Conservation (phyloP, 2,797 vertebrate species). For the Alosa sapidissima region DNA sequence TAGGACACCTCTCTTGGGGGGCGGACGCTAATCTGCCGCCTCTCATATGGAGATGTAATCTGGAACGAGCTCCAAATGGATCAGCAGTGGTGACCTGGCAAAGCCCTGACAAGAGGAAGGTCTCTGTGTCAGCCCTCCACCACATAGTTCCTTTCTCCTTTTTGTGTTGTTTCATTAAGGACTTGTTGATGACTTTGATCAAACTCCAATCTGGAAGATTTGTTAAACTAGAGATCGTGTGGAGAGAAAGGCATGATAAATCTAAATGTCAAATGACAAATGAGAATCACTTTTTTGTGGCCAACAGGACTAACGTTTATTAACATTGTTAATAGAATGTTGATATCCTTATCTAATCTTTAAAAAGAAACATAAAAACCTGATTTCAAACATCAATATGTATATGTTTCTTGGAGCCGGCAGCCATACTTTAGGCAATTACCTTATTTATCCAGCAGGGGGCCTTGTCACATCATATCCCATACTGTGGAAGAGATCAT, state of each 20-base stretch:
- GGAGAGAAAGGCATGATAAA: too few relatives aligned
- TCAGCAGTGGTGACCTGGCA: slow-evolving; percentile 16
- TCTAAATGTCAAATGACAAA: not conserved
- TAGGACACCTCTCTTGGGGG: slow-evolving; percentile 43
- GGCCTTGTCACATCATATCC: slow-evolving; percentile 14
- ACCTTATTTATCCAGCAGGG: not conserved
- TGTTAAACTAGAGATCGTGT: too few relatives aligned
- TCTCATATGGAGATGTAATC: slow-evolving; percentile 32
- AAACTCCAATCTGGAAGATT: too few relatives aligned
- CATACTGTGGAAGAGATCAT: not conserved
- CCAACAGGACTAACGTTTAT: too few relatives aligned
- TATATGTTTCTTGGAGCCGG: not conserved
- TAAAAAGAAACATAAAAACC: not conserved
- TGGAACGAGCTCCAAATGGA: slow-evolving; percentile 32
- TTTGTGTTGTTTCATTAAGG: not conserved
- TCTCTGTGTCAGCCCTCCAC: not conserved
- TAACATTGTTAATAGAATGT: not conserved
- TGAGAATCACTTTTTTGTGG: not conserved
- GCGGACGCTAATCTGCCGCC: slow-evolving; percentile 32
- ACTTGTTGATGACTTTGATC: too few relatives aligned
- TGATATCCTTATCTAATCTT: not conserved
- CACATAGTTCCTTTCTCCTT: too few relatives aligned
- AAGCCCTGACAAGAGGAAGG: not conserved
- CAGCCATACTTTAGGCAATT: not conserved
- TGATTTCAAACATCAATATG: not conserved